Evolutionary conservation across 2,113 vertebrate genomes (phyloP).

Genomic region (Apodemus sylvaticus): DNA sequence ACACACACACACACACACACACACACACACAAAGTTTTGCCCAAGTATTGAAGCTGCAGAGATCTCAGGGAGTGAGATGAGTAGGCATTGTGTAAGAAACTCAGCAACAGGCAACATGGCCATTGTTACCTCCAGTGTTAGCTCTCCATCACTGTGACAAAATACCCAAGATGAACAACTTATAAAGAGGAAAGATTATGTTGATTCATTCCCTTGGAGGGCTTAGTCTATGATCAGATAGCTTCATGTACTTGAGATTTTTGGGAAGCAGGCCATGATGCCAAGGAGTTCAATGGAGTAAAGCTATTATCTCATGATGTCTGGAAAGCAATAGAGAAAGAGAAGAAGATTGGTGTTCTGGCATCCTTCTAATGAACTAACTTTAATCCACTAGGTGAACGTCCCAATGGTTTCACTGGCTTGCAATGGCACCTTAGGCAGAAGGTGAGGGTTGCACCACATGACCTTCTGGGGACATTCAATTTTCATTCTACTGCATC

Average conservation of each 20-base stretch:
- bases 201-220: neutral
- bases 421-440: neutral
- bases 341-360: neutral
- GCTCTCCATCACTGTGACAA: neutral
- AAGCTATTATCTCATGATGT: too few relatives aligned
- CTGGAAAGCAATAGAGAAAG: neutral
- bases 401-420: neutral
- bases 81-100: too few relatives aligned
- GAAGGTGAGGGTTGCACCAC: neutral
- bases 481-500: neutral
- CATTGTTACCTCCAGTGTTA: too few relatives aligned
- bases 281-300: rapidly evolving
- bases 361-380: too few relatives aligned
- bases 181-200: neutral
- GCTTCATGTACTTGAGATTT: too few relatives aligned
- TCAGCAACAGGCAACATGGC: too few relatives aligned
- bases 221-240: neutral
- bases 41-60: too few relatives aligned
- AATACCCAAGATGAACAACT: neutral
- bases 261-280: neutral
- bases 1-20: too few relatives aligned
- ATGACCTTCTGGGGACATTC: neutral
- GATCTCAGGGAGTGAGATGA: too few relatives aligned
- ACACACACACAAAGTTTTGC: rapidly evolving
- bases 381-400: neutral